phyloP scores from a whole-genome alignment of 2,113 vertebrate species.

The Seriola rivoliana region DNA sequence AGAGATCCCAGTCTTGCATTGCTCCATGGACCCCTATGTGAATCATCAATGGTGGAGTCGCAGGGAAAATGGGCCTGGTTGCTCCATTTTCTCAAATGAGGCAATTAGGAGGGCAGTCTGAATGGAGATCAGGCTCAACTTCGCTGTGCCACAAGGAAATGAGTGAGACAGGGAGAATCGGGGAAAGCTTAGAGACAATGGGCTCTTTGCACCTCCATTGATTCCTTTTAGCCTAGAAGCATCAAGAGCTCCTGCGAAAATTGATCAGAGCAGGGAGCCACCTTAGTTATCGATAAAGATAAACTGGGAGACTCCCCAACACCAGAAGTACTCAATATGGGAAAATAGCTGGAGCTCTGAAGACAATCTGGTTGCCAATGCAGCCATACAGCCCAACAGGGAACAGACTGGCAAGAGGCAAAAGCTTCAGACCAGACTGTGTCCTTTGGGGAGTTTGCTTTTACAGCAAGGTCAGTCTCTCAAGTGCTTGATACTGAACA shows the following conservation, averaged over 20 bases:
- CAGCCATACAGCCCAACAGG: conserved; percentile 24
- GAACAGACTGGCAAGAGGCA: conserved; percentile 43
- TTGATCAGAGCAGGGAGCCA: conserved; percentile 74
- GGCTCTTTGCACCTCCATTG: conserved; percentile 69
- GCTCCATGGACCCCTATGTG: conserved; percentile 65
- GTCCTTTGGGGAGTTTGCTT: conserved; percentile 62
- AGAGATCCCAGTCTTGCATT: conserved; percentile 59
- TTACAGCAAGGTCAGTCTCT: conserved; percentile 69
- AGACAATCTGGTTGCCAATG: conserved; percentile 58
- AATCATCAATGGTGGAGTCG: conserved; percentile 70
- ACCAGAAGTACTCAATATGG: conserved; percentile 48
- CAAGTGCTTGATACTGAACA: conserved; percentile 63
- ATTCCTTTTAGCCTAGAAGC: conserved; percentile 71
- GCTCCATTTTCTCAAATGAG: conserved; percentile 82
- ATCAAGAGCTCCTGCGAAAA: conserved; percentile 69
- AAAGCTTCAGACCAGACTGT: conserved; percentile 56
- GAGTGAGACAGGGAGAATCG: conserved; percentile 61
- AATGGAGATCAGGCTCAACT: conserved; percentile 76
- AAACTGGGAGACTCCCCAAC: conserved; percentile 62
- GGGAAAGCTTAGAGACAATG: conserved; percentile 40
- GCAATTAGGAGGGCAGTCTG: conserved; percentile 76
- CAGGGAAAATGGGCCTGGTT: conserved; percentile 66
- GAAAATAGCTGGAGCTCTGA: conserved; percentile 56
- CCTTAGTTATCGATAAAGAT: conserved; percentile 73
- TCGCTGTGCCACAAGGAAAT: conserved; percentile 61